phyloP scores from a whole-genome alignment of 2,797 vertebrate species.

The Sebastes nivosus region DNA sequence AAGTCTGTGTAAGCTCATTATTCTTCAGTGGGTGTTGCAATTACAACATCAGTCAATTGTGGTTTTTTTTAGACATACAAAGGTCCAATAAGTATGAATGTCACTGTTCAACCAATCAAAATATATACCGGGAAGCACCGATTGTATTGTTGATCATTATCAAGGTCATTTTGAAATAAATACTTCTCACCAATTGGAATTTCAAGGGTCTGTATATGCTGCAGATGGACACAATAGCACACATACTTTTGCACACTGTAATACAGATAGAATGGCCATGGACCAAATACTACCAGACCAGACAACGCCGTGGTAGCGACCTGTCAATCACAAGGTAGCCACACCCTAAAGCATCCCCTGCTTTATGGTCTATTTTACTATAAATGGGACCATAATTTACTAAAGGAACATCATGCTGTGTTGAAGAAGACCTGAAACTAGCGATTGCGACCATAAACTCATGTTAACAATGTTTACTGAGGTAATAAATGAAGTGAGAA shows the following conservation, averaged over 20 bases:
- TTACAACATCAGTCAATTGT: neutral
- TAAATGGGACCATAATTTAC: too few species aligned
- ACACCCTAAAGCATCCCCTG: too few species aligned
- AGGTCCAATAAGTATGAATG: neutral
- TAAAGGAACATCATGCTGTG: too few species aligned
- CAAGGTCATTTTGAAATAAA: neutral
- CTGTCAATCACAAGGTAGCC: too few species aligned
- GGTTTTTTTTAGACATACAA: neutral
- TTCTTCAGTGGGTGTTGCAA: neutral
- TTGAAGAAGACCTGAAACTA: too few species aligned
- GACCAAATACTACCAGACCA: too few species aligned
- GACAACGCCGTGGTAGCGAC: too few species aligned
- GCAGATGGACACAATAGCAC: neutral
- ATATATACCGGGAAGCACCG: neutral
- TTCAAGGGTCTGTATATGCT: neutral
- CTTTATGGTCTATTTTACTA: accelerated
- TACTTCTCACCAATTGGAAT: neutral
- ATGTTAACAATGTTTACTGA: too few species aligned
- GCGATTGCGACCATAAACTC: too few species aligned
- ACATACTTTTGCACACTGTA: neutral
- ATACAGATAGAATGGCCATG: too few species aligned
- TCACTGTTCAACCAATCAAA: neutral
- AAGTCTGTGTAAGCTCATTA: neutral
- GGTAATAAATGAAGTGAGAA: too few species aligned
- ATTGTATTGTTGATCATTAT: neutral